phyloP scores from a whole-genome alignment of 35 echinoderm and acorn worm genomes.

The Strongylocentrotus purpuratus region DNA sequence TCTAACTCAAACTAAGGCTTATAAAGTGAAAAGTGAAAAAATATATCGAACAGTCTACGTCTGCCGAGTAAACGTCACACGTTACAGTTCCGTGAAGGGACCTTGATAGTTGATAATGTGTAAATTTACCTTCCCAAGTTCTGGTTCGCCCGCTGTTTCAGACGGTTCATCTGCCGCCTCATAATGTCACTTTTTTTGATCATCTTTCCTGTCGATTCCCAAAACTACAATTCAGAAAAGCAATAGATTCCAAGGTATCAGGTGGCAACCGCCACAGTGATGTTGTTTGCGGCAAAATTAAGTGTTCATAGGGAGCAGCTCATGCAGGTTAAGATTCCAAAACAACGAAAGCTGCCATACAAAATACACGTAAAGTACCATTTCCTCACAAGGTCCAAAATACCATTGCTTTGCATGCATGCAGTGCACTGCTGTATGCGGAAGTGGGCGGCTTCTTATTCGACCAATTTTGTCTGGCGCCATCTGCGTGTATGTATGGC shows the following conservation, averaged over 20 bases:
- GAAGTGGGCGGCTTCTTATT: constrained; percentile 48
- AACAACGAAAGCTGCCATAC: not conserved
- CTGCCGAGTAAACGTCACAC: too few relatives aligned
- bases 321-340: not conserved
- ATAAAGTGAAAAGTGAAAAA: too few relatives aligned
- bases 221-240: not conserved
- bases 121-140: constrained; percentile 42
- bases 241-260: not conserved
- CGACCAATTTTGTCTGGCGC: not conserved
- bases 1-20: too few relatives aligned
- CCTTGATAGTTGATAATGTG: not conserved
- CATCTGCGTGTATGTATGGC: not conserved
- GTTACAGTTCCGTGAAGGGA: too few relatives aligned
- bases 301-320: not conserved
- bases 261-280: not conserved
- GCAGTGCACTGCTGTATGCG: not conserved
- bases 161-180: constrained; percentile 44
- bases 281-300: not conserved
- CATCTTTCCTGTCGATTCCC: not conserved
- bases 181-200: constrained; percentile 36
- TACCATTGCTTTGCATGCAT: not conserved
- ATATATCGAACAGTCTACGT: too few relatives aligned
- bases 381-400: not conserved
- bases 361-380: not conserved
- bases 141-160: constrained; percentile 48